Conservation (phyloP, 35 echinoderm and acorn worm species). For the Ophiothrix spiculata region DNA sequence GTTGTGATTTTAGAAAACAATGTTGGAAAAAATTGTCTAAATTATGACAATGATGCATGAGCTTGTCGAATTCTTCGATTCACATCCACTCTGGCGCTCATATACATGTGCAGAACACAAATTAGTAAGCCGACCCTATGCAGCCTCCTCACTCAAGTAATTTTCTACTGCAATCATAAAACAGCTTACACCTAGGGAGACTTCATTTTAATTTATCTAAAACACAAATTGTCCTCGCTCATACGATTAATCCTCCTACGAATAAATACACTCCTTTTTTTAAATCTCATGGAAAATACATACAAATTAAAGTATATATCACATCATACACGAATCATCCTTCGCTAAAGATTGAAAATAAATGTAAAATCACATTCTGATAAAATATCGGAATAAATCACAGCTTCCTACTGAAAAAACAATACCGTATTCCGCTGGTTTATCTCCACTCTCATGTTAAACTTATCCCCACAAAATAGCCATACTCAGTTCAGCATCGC, state of each 20-base stretch:
- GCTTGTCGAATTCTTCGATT: background rate
- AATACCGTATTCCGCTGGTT: background rate
- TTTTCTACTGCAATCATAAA: no score
- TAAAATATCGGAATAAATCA: background rate
- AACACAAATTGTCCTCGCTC: no score
- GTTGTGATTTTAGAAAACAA: background rate
- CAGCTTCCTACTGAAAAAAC: background rate
- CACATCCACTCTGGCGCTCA: no score
- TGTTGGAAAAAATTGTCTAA: background rate
- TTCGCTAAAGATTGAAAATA: no score
- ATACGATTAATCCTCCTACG: no score
- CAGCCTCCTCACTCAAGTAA: no score
- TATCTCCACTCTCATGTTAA: background rate
- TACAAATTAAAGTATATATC: background rate
- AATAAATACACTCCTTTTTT: no score
- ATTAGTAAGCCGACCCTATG: no score
- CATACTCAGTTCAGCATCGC: background rate
- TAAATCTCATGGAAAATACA: no score
- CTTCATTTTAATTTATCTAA: no score
- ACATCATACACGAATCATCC: background rate
- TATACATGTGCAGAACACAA: no score
- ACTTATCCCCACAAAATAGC: background rate
- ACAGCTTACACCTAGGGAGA: background rate
- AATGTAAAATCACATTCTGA: background rate
- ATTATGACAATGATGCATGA: background rate